Conservation (phyloP, 2,797 vertebrate genomes). For the Gephyroberyx darwinii region DNA sequence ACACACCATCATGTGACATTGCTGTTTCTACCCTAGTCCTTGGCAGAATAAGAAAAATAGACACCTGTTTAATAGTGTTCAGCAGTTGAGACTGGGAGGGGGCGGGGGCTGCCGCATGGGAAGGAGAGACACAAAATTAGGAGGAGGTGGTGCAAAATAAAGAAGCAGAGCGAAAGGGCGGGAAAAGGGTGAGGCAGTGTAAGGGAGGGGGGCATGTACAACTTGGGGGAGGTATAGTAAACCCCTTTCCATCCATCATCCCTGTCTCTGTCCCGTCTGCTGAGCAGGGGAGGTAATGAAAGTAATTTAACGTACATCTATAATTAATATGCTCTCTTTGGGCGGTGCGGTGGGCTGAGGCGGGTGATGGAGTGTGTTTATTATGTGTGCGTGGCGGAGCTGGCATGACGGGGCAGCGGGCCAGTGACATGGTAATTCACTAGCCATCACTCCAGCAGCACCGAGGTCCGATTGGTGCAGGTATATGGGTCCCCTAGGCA, state of each 20-base stretch:
- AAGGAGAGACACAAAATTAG: not conserved
- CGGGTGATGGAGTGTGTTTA: conserved; percentile 87
- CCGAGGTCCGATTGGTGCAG: conserved; percentile 55
- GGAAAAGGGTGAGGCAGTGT: conserved; percentile 55
- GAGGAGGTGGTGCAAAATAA: conserved; percentile 21
- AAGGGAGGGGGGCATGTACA: conserved; percentile 65
- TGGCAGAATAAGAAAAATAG: conserved; percentile 17
- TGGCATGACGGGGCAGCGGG: conserved; percentile 63
- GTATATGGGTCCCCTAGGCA: no score
- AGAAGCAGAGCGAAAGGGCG: conserved; percentile 7
- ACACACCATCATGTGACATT: conserved; percentile 33
- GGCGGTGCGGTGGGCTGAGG: conserved; percentile 76
- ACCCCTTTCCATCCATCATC: conserved; percentile 84
- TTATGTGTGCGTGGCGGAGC: conserved; percentile 72
- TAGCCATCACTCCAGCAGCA: conserved; percentile 72
- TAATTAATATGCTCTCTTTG: conserved; percentile 93
- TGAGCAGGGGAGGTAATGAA: conserved; percentile 88
- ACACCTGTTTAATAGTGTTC: no score
- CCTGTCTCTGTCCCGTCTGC: conserved; percentile 77
- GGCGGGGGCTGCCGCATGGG: conserved; percentile 8
- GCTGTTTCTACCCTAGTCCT: conserved; percentile 34
- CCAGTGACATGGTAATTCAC: conserved; percentile 73
- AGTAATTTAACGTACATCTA: conserved; percentile 97
- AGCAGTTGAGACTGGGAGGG: not conserved
- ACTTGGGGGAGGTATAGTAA: conserved; percentile 73